Percentiles rank a stretch among this genome's conserved stretches.
Conservation (phyloP, 2,797 vertebrate species). For the Uromys caudimaculatus region DNA sequence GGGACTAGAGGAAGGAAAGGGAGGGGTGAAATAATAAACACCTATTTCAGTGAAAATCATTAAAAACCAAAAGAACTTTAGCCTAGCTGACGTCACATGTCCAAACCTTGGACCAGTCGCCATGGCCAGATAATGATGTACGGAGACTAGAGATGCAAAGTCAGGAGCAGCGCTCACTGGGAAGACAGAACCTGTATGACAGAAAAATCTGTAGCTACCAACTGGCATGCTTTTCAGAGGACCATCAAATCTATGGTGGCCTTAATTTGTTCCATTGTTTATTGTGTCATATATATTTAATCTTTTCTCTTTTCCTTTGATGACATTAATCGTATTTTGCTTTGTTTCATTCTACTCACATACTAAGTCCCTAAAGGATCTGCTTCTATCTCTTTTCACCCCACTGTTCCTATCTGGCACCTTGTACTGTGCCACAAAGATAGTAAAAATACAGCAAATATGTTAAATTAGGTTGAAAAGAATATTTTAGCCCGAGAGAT, state of each 20-base stretch:
- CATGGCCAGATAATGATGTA: background rate
- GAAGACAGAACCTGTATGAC: background rate
- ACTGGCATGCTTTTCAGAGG: background rate
- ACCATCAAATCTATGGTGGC: background rate
- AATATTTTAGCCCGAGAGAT: conserved; percentile 24
- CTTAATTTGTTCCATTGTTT: background rate
- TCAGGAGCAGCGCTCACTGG: background rate
- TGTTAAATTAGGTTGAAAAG: conserved; percentile 63
- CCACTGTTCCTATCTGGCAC: background rate
- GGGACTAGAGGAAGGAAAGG: background rate
- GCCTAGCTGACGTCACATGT: background rate
- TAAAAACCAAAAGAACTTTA: background rate
- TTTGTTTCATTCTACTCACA: background rate
- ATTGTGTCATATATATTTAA: background rate
- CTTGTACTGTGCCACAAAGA: background rate
- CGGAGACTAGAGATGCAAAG: background rate
- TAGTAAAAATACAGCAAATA: conserved; percentile 46
- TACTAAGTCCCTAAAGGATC: background rate
- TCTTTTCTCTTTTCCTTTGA: conserved; percentile 3
- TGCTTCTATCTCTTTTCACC: conserved; percentile 2
- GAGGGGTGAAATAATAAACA: background rate
- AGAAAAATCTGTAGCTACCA: background rate
- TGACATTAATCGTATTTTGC: background rate
- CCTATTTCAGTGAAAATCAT: background rate
- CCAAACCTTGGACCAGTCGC: background rate